Evolutionary conservation across 2,888 invertebrate genomes (phyloP).

Genomic region (Amblyjoppa fuscipennis): DNA sequence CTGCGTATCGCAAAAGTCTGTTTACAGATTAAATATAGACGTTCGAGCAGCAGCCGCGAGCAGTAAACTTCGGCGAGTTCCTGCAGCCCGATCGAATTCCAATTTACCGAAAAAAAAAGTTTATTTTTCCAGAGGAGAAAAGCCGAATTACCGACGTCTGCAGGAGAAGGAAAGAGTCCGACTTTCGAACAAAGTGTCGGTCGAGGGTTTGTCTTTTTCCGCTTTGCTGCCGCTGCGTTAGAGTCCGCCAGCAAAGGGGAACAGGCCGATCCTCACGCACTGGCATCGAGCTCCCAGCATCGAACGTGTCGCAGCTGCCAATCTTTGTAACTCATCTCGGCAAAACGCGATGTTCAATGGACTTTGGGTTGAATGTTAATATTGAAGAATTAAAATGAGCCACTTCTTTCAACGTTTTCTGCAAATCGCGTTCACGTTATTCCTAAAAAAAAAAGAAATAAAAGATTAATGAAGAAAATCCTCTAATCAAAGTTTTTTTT

Average conservation of each 20-base stretch:
- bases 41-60: constrained; percentile 31
- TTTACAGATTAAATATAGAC: constrained; percentile 74
- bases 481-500: too few relatives aligned
- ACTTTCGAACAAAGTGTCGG: constrained; percentile 67
- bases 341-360: too few relatives aligned
- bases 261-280: constrained; percentile 85
- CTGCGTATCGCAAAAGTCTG: constrained; percentile 49
- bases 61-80: constrained; percentile 37
- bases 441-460: too few relatives aligned
- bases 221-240: constrained; percentile 88
- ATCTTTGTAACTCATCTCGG: neutral
- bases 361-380: too few relatives aligned
- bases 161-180: neutral
- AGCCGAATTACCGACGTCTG: neutral
- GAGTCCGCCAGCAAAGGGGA: constrained; percentile 88
- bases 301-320: neutral
- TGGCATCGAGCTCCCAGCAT: constrained; percentile 8
- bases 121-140: constrained; percentile 4
- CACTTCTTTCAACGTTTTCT: too few relatives aligned
- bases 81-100: neutral
- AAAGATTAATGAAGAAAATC: too few relatives aligned
- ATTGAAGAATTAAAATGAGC: too few relatives aligned
- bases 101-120: neutral
- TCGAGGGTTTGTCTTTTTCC: constrained; percentile 88
- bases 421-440: too few relatives aligned